These are phyloP conservation scores for Tragelaphus oryx DNA, from an alignment of 2,797 vertebrate species.

Conservation along the genomic window DNA sequence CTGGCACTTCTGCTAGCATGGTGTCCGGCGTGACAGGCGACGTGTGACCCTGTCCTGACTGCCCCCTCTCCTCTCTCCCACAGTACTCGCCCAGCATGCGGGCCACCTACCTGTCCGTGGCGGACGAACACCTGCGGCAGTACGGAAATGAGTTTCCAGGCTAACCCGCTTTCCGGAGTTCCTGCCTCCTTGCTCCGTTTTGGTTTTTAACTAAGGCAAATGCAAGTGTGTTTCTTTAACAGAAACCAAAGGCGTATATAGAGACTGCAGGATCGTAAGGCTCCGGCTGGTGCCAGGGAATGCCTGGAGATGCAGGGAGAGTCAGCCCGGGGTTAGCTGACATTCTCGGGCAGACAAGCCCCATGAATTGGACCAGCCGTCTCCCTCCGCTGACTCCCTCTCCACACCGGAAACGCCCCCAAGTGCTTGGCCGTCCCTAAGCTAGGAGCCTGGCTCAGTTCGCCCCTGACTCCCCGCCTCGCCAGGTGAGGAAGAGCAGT, in stretches of 20 bases:
- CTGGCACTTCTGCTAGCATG: fast-evolving
- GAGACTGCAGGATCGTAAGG: not conserved
- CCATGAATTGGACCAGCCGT: fast-evolving
- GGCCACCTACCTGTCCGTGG: slow-evolving; percentile 93
- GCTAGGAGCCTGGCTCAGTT: not conserved
- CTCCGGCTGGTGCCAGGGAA: not conserved
- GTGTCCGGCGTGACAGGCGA: fast-evolving
- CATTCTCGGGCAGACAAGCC: not conserved
- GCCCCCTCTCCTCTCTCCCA: not conserved
- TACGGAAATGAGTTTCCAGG: slow-evolving; percentile 88
- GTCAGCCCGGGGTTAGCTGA: not conserved
- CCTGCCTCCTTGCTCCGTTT: not conserved
- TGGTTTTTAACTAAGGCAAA: not conserved
- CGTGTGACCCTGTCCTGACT: not conserved
- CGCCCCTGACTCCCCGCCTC: not conserved
- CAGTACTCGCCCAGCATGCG: slow-evolving; percentile 98
- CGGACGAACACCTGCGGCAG: slow-evolving; percentile 88
- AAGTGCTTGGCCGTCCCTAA: fast-evolving
- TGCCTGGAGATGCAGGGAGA: not conserved
- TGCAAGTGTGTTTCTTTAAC: not conserved
- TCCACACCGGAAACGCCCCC: not conserved
- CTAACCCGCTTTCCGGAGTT: slow-evolving; percentile 63
- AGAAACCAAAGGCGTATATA: slow-evolving; percentile 60
- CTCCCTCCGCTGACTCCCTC: not conserved
- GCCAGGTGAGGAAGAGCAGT: not conserved